These are phyloP conservation scores for Cataglyphis livida DNA, from an alignment of 2,888 invertebrate genomes.

Conservation along the genomic window DNA sequence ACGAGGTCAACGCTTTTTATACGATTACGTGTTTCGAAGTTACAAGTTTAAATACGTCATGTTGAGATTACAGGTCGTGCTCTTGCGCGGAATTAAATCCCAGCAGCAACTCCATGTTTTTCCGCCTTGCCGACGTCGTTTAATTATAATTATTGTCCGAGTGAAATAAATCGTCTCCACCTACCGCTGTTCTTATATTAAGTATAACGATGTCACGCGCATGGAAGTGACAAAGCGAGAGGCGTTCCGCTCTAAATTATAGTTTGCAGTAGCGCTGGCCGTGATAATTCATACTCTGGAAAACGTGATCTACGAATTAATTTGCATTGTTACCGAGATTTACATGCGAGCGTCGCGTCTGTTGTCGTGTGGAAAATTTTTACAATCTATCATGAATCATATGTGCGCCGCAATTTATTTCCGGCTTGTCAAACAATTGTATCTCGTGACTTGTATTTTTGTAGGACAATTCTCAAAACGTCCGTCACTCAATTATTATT, in stretches of 20 bases:
- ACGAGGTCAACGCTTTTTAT: background rate
- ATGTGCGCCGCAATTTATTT: background rate
- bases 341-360: constrained; percentile 17
- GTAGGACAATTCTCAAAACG: background rate
- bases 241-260: constrained; percentile 46
- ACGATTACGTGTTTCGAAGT: background rate
- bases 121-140: constrained; percentile 75
- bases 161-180: constrained; percentile 44
- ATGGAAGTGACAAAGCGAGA: constrained; percentile 43
- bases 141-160: constrained; percentile 74
- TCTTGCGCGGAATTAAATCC: constrained; percentile 30
- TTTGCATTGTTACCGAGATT: constrained; percentile 42
- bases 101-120: constrained; percentile 2
- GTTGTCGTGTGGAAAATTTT: background rate
- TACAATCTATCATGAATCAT: background rate
- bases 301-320: constrained; percentile 50
- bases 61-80: constrained; percentile 19
- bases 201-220: constrained; percentile 53
- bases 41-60: constrained; percentile 20
- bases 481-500: background rate
- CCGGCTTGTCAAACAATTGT: background rate
- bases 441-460: constrained; percentile 1
- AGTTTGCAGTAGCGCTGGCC: constrained; percentile 26
- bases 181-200: constrained; percentile 31
- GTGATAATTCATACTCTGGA: constrained; percentile 39